phyloP scores from a whole-genome alignment of 2,888 invertebrate genomes.

The Myopa testacea region DNA sequence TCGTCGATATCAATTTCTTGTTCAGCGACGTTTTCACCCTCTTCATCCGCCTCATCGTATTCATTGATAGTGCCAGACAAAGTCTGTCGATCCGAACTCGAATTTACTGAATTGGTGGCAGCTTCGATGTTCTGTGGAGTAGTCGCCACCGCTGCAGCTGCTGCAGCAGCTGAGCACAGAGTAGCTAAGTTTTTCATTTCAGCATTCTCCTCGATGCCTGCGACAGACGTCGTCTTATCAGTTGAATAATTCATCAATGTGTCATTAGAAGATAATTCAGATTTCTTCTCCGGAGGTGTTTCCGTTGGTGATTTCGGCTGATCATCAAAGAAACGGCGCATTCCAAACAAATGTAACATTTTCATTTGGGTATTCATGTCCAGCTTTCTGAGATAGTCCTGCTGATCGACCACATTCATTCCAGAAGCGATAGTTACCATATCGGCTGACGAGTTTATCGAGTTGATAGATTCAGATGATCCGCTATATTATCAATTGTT shows the following conservation, averaged over 20 bases:
- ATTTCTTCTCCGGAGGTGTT: slow-evolving; percentile 60
- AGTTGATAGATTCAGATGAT: slow-evolving; percentile 54
- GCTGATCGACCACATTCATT: slow-evolving; percentile 52
- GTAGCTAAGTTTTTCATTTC: slow-evolving; percentile 64
- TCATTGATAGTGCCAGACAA: slow-evolving; percentile 43
- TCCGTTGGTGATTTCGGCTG: slow-evolving; percentile 69
- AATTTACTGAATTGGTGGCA: neutral
- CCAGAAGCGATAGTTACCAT: slow-evolving; percentile 50
- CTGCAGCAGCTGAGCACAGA: slow-evolving; percentile 62
- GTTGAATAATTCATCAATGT: slow-evolving; percentile 41
- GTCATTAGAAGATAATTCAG: slow-evolving; percentile 9
- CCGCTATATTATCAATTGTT: slow-evolving; percentile 38
- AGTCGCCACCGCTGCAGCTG: slow-evolving; percentile 56
- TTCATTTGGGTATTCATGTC: slow-evolving; percentile 58
- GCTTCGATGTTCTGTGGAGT: slow-evolving; percentile 30
- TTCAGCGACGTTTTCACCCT: slow-evolving; percentile 47
- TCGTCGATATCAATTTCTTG: slow-evolving; percentile 49
- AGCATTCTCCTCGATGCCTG: slow-evolving; percentile 49
- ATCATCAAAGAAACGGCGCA: slow-evolving; percentile 66
- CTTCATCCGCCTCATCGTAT: slow-evolving; percentile 36
- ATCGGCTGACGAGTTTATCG: slow-evolving; percentile 49
- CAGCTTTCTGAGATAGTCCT: slow-evolving; percentile 54
- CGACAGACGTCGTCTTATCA: slow-evolving; percentile 40
- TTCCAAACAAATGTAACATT: slow-evolving; percentile 63
- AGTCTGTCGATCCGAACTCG: neutral